These are phyloP conservation scores for Paramisgurnus dabryanus DNA, from an alignment of 2,113 vertebrate species.

Conservation along the genomic window DNA sequence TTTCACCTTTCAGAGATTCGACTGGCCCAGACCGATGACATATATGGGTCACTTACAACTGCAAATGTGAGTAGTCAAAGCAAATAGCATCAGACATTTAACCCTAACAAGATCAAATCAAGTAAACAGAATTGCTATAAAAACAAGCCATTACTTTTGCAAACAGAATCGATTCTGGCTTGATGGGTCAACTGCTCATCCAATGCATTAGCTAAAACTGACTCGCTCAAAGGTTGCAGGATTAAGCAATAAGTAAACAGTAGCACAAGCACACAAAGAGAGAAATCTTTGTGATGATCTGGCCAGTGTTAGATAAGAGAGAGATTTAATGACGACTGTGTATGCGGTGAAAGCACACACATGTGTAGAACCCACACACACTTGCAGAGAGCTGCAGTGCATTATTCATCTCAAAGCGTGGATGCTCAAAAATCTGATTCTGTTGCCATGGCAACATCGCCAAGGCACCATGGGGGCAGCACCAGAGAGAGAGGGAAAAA, in stretches of 20 bases:
- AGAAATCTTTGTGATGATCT: conserved; percentile 5
- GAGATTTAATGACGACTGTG: not conserved
- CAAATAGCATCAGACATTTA: not conserved
- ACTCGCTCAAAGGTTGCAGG: not conserved
- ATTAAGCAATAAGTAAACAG: not conserved
- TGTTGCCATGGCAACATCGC: conserved; percentile 78
- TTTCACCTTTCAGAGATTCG: not conserved
- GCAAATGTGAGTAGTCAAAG: not conserved
- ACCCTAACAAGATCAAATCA: not conserved
- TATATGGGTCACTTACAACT: conserved; percentile 6
- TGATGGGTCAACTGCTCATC: not conserved
- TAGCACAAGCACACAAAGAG: not conserved
- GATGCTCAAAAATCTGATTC: conserved; percentile 66
- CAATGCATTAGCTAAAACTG: not conserved
- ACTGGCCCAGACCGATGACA: not conserved
- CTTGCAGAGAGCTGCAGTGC: conserved; percentile 56
- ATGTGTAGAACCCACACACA: conserved; percentile 12
- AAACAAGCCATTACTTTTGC: conserved; percentile 11
- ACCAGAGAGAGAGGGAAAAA: conserved; percentile 4
- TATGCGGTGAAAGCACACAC: not conserved
- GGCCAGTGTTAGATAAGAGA: conserved; percentile 20
- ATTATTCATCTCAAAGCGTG: conserved; percentile 72
- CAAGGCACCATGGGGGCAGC: conserved; percentile 57
- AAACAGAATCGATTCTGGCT: conserved; percentile 10
- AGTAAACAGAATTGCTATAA: not conserved